Percentiles rank a stretch among this genome's conserved stretches.
Conservation (phyloP, 2,888 invertebrate species). For the Cactoblastis cactorum region DNA sequence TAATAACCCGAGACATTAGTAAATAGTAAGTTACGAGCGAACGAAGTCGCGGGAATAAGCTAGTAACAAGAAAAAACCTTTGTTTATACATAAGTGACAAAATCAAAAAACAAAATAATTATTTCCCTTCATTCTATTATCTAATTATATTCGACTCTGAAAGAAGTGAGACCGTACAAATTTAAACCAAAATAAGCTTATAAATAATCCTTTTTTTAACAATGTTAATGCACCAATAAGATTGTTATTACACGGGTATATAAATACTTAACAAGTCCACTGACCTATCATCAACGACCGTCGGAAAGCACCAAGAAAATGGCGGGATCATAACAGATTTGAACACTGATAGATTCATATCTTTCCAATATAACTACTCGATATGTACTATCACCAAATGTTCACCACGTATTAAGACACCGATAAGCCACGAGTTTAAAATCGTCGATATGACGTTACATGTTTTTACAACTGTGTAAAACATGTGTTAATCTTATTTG, state of each 20-base stretch:
- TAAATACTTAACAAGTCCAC: constrained; percentile 14
- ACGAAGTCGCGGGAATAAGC: too few relatives aligned
- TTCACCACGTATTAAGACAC: constrained; percentile 12
- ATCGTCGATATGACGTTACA: neutral
- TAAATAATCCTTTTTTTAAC: too few relatives aligned
- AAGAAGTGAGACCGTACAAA: too few relatives aligned
- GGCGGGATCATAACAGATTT: constrained; percentile 48
- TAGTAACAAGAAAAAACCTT: too few relatives aligned
- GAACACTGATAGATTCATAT: constrained; percentile 35
- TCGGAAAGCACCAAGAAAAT: constrained; percentile 58
- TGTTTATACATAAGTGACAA: too few relatives aligned
- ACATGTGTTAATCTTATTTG: neutral
- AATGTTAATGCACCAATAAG: too few relatives aligned
- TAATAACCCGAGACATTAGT: too few relatives aligned
- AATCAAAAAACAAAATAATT: too few relatives aligned
- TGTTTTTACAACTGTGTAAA: constrained; percentile 3
- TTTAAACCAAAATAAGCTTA: neutral
- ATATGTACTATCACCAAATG: neutral
- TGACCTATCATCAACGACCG: constrained; percentile 41
- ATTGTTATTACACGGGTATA: too few relatives aligned
- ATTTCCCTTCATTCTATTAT: too few relatives aligned
- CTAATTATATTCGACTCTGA: too few relatives aligned
- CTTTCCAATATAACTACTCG: neutral
- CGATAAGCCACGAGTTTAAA: constrained; percentile 11
- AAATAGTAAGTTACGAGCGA: too few relatives aligned